Percentiles rank a stretch among this genome's conserved stretches.
phyloP scores from a whole-genome alignment of 2,113 vertebrate species.

The Callaeas wilsoni region DNA sequence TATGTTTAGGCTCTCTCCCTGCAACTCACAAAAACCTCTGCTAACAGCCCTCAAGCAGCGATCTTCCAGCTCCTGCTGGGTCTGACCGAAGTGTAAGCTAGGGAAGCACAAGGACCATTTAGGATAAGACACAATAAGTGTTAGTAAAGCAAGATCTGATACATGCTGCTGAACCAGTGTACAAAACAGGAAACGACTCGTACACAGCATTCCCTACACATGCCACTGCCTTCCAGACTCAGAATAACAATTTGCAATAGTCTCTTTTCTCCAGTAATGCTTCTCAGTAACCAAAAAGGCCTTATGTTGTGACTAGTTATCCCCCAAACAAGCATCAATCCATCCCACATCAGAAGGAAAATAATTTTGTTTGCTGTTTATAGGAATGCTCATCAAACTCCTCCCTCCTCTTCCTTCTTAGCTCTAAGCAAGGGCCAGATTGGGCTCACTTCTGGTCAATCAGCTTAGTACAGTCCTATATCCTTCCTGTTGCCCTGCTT shows the following conservation, averaged over 20 bases:
- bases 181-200: background rate
- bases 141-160: background rate
- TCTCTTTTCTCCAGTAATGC: background rate
- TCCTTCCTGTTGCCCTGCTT: background rate
- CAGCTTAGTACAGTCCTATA: background rate
- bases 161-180: rapidly evolving
- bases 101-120: background rate
- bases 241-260: background rate
- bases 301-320: background rate
- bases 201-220: background rate
- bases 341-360: background rate
- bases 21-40: background rate
- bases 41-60: background rate
- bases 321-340: background rate
- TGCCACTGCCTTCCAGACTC: background rate
- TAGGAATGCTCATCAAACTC: background rate
- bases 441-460: background rate
- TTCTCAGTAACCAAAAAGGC: background rate
- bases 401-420: background rate
- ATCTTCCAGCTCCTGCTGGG: background rate
- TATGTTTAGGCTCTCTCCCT: background rate
- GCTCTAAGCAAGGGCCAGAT: background rate
- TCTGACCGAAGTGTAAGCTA: background rate
- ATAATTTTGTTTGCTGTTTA: background rate
- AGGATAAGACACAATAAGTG: background rate